Evolutionary conservation across 1,140 invertebrate genomes (phyloP), one percentile per base, ranked within the genome.

Genomic region (Drosophila pachea): DNA sequence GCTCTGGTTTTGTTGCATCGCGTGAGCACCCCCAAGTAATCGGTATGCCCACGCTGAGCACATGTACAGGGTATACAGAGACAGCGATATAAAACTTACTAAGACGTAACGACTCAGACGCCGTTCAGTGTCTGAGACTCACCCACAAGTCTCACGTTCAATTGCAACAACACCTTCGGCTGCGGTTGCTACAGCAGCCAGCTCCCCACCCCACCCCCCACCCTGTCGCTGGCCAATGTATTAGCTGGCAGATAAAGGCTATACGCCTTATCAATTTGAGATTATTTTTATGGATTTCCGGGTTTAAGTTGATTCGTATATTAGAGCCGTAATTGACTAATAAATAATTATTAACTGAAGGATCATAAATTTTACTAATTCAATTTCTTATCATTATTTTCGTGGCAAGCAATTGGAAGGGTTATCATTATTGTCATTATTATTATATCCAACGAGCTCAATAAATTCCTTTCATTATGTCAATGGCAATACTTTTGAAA

Each of bases 141-240:
- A 9, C 49, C 12, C 8, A 59, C 31, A 14, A 43, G 43, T 58
- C 11, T 67, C 61, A 61, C 56, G 56, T 65, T 72, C 72, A 74
- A 73, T 74, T 65, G 63, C 55, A 62, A 29, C 71, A 78, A 76
- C 78, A 83, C 78, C 78, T 82, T 83, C 68, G 59, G 70, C 8
- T 52, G 43, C 45, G 42, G 58, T 56, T 50, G 29, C 50, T 55
- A 36, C 38, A 31, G 16, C 43, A 4, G 7, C 31, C 45, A 22
- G 62, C 8, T 11, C 5, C 4, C 1, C 52, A 29, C 31, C n/a
- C 11, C 7, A n/a, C 7, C 16, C n/a, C 4, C 35, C 33, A 4
- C 22, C 7, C 36, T 2, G 0, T 40, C 9, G 38, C 8, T 22
- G 22, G 22, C 22, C 22, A 2, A 22, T 22, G 22, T 22, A 22